phyloP scores from a whole-genome alignment of 1,140 invertebrate species.

The Bombus pascuorum region DNA sequence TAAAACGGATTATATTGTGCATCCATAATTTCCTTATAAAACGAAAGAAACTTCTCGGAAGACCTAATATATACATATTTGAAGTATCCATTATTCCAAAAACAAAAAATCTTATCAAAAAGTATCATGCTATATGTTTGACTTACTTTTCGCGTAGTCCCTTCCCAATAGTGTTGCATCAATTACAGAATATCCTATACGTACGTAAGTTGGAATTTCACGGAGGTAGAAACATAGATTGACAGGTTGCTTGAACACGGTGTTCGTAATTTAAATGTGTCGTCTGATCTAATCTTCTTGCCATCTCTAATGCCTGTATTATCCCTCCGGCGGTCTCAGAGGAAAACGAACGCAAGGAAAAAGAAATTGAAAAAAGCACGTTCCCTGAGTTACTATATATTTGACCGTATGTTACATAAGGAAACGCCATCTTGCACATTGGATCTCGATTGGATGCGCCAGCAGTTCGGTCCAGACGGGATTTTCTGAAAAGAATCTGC shows the following conservation, averaged over 20 bases:
- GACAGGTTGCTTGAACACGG: neutral
- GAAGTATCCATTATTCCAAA: too few species aligned
- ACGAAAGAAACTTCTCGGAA: too few species aligned
- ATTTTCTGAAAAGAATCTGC: constrained; percentile 52
- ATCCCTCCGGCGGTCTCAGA: neutral
- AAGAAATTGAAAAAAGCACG: constrained; percentile 18
- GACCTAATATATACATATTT: too few species aligned
- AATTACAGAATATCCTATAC: too few species aligned
- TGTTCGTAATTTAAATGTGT: neutral
- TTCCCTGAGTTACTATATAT: constrained; percentile 18
- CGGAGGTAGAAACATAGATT: neutral
- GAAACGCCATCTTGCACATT: constrained; percentile 55
- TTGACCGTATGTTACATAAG: constrained; percentile 39
- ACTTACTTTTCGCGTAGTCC: too few species aligned
- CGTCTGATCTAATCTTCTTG: constrained; percentile 25
- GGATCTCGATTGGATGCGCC: constrained; percentile 54
- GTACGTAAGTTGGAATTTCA: too few species aligned
- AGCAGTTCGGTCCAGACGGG: constrained; percentile 40
- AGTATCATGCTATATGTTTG: too few species aligned
- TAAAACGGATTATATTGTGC: too few species aligned
- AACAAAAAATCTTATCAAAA: too few species aligned
- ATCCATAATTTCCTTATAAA: too few species aligned
- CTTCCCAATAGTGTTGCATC: too few species aligned
- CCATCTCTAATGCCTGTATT: constrained; percentile 15
- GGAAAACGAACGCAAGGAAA: constrained; percentile 11